Base-by-base conservation (phyloP, 2,888 invertebrate genomes). In the Phyllotreta striolata region DNA sequence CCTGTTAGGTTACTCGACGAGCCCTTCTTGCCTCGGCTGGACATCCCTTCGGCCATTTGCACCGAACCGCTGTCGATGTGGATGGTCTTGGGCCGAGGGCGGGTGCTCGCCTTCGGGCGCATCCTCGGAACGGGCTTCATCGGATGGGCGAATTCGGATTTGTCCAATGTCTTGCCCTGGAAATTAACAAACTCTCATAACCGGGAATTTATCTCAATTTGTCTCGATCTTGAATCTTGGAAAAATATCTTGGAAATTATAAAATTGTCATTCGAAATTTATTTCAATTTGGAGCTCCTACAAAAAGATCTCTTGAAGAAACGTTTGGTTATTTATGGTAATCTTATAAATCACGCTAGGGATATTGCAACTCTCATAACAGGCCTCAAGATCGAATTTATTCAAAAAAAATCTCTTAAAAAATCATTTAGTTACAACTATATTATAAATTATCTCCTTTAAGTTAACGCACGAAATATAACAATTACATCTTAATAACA, bases 61-160 rank as follows among this genome's bases (percentile, higher is more conserved):
- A 91, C 87, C 43, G 90, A 89, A 58, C 90, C 89, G 76, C 90
- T 89, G 80, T 94, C 94, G 67, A 94, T 93, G 79, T 95, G 95
- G 68, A 95, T 94, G 46, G 95, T 95, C 84, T 95, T 95, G 55
- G 95, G 95, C 37, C 95, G 85, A 46, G 92, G 93, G 68, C 93
- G 87, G 14, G 87, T 84, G n/a, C 63, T 69, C 55, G 85, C 84
- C 80, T 89, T 89, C 66, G 86, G 83, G 72, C 91, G 83, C 82
- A 90, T 83, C 78, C 89, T 89, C 61, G 87, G 84, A 24, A 83
- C 83, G 69, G 84, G 86, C 76, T 89, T 88, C 72, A 88, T 82
- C 39, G 86, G 84, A 70, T 86, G 24, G 24, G 24, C 82, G 64
- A 88, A 78, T 68, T 89, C 89, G 12, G 82, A 77, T 78, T 89